A percentile compares a stretch with the other conserved stretches of the same genome.
Evolutionary conservation across 2,888 invertebrate species (phyloP).

Genomic region (Netelia melanura): DNA sequence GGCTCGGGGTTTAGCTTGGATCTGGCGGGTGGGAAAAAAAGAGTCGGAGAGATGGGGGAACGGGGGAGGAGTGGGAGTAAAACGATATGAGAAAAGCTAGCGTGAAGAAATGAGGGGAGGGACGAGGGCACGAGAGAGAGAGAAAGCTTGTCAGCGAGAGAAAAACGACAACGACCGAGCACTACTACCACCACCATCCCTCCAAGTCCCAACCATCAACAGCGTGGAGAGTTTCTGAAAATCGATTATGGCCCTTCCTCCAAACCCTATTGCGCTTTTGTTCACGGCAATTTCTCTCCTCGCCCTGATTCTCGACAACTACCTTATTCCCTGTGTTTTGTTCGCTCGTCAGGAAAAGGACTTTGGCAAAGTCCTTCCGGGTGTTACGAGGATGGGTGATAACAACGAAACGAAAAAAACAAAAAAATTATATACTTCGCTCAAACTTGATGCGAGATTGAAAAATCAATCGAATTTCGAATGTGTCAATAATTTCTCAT

Average conservation of each 20-base stretch:
- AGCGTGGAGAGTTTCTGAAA: slow-evolving; percentile 38
- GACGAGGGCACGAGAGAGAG: slow-evolving; percentile 57
- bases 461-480: neutral
- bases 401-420: neutral
- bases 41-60: neutral
- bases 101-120: slow-evolving; percentile 47
- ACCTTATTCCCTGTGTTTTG: slow-evolving; percentile 17
- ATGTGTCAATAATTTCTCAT: no score
- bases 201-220: neutral
- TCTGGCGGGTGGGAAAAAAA: neutral
- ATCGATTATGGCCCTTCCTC: slow-evolving; percentile 59
- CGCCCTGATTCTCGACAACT: slow-evolving; percentile 25
- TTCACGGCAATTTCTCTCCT: slow-evolving; percentile 29
- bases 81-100: slow-evolving; percentile 7
- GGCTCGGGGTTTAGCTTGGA: slow-evolving; percentile 26
- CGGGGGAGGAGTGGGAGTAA: neutral
- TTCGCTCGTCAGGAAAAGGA: slow-evolving; percentile 35
- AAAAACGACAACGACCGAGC: slow-evolving; percentile 22
- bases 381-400: neutral
- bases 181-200: neutral
- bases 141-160: slow-evolving; percentile 45
- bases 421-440: neutral
- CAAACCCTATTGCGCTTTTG: slow-evolving; percentile 30
- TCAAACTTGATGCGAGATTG: neutral
- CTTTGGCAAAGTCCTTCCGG: neutral